Evolutionary conservation across 1,140 invertebrate genomes (phyloP).

Genomic region (Brachionus rotundiformis): DNA sequence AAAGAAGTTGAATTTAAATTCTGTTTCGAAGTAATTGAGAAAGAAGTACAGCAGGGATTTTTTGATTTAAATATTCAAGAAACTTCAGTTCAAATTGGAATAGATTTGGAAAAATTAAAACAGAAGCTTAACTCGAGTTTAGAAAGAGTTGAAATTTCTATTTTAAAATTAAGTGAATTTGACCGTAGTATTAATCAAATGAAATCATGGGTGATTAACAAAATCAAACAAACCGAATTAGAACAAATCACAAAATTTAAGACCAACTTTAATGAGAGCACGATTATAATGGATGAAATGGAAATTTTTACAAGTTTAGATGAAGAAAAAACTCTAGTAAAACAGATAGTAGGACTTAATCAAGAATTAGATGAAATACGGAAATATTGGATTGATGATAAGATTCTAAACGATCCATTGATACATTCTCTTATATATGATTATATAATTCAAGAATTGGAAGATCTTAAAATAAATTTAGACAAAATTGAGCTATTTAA

Average conservation of each 20-base stretch:
- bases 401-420: background rate
- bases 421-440: background rate
- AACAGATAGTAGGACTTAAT: background rate
- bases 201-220: background rate
- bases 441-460: background rate
- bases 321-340: slow-evolving; percentile 20
- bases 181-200: background rate
- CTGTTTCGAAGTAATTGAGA: background rate
- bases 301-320: background rate
- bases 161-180: slow-evolving; percentile 20
- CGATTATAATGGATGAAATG: slow-evolving; percentile 17
- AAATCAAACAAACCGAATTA: background rate
- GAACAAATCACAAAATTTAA: background rate
- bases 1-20: slow-evolving; percentile 24
- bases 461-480: background rate
- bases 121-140: background rate
- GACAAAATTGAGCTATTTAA: background rate
- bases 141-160: background rate
- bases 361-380: background rate
- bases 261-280: background rate
- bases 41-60: slow-evolving; percentile 31
- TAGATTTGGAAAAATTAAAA: background rate
- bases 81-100: background rate
- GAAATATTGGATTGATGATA: background rate
- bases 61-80: slow-evolving; percentile 30